Base-by-base conservation (phyloP, 2,797 vertebrate species). In the Sebastes taczanowskii region DNA sequence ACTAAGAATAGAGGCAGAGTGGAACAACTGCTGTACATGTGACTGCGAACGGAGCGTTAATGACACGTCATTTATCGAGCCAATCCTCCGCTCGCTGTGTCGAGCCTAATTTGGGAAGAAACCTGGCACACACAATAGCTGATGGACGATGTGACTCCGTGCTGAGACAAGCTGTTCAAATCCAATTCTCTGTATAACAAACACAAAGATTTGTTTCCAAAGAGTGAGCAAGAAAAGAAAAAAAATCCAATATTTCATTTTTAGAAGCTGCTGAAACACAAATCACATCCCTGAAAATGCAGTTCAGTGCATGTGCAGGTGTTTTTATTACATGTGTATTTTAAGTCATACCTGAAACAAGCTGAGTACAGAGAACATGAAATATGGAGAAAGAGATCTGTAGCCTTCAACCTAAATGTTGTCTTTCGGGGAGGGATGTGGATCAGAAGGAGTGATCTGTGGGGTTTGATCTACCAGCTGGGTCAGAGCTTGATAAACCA, bases 141-240 rank as follows among this genome's bases (percentile, higher is more conserved):
- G 80, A 32, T 64, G 58, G 14, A 29, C 25, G n/a, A 38, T 23
- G 22, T 38, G 30, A 68, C 20, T 56, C 59, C 8, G 2, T 10
- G 55, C 69, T 63, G 70, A 78, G 71, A 77, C 61, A 56, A 74
- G 72, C 76, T n/a, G 49, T 29, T 72, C 23, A 49, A 58, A 81
- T 78, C 65, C 61, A 75, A 58, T 68, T 64, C 68, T 71, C 42
- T 67, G 18, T 46, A 7, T 6, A 27, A 65, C 59, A 73, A 60
- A 46, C 58, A 46, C 25, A 64, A 23, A 30, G 20, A 2, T 18
- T 42, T 62, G 23, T 53, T 66, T 65, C 8, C 4, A 35, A 56
- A 42, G 22, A 23, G 30, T 61, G 62, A 65, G 53, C 79, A 38
- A 9, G 14, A 73, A 60, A 56, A 32, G 20, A 23, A 76, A 20